Conservation (phyloP, 2,113 vertebrate genomes). For the Damaliscus lunatus region DNA sequence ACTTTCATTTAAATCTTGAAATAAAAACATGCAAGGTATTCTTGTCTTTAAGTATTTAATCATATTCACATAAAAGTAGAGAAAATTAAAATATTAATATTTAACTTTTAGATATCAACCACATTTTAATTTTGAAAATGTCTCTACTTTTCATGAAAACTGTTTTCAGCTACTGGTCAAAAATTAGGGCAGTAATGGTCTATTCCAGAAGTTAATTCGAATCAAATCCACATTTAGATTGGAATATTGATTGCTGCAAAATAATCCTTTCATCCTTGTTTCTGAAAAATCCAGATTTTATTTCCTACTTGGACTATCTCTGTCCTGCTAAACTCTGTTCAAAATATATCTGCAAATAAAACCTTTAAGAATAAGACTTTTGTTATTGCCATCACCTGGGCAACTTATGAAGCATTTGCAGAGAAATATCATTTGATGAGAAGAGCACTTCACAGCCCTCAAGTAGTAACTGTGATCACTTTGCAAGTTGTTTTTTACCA, state of each 20-base stretch:
- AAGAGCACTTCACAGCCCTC: background rate
- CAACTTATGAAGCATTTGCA: background rate
- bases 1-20: conserved; percentile 23
- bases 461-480: background rate
- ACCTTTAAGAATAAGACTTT: background rate
- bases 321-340: background rate
- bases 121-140: conserved; percentile 7
- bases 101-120: conserved; percentile 7
- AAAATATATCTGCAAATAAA: conserved; percentile 5
- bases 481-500: background rate
- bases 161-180: background rate
- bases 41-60: background rate
- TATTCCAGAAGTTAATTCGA: background rate
- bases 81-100: conserved; percentile 3
- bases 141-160: background rate
- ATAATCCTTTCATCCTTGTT: background rate
- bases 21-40: background rate
- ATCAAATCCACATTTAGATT: background rate
- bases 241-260: background rate
- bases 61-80: background rate
- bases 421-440: conserved; percentile 30
- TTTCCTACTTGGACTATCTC: background rate
- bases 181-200: background rate
- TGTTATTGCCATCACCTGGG: background rate
- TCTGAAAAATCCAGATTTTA: background rate